Evolutionary conservation across 1,140 invertebrate genomes (phyloP), one percentile per base, ranked within the genome.

Genomic region (Platorchestia sp.): DNA sequence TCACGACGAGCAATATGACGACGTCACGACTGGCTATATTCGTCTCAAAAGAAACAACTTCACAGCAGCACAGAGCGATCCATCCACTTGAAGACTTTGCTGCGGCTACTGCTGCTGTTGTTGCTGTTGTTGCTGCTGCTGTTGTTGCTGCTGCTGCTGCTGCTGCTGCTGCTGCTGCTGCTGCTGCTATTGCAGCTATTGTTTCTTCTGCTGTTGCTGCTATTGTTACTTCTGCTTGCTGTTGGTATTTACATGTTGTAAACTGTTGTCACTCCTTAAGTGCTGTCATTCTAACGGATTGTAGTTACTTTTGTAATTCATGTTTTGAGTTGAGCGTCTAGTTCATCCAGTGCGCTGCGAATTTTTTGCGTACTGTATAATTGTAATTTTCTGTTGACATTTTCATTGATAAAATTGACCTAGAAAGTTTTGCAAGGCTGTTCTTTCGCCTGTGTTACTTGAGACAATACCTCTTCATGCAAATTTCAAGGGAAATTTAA

Each of bases 11-110:
- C 14, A 3, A 42, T 89, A 42, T 42, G 86, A 36, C 36, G n/a
- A 89, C 87, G 87, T 89, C 87, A 93, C 45, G 44, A 47, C 91
- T 16, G 91, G 41, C 45, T 36, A 44, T 44, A 44, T 47, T 27
- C 45, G 91, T 93, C 91, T 93, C 44, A 45, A 93, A 93, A 93
- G 91, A 93, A 93, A n/a, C 91, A 93, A 93, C 6, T 45, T 42
- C 91, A 93, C 43, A 93, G 91, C 91, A 47, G 6, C 91, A 44
- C 45, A 47, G 7, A 16, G 91, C 40, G 91, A 93, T 93, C 91
- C 45, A 93, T 93, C 91, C 45, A 45, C 91, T 93, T 93, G 91
- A 93, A 93, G 87, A 42, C 87, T 42, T 41, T 41, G 87, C 87
- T 44, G 36, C 87, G 6, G 27, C 87, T 16, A 36, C 87, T 27